Evolutionary conservation across 1,140 invertebrate species (phyloP).

Genomic region (Drosophila pseudoananassae): DNA sequence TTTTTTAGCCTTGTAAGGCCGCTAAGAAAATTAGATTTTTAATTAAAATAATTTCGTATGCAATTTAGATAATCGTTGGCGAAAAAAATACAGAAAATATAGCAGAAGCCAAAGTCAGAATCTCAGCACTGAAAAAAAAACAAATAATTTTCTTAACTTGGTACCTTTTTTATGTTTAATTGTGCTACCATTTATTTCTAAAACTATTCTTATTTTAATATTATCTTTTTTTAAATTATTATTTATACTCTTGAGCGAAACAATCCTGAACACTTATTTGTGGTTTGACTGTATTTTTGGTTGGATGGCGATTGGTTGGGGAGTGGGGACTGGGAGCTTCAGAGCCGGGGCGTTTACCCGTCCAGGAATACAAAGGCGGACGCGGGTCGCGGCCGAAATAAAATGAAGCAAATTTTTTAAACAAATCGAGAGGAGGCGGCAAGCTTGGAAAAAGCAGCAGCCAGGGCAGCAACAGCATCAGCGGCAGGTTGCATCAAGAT

Average conservation of each 20-base stretch:
- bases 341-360: conserved; percentile 65
- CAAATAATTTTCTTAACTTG: not conserved
- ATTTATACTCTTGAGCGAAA: not conserved
- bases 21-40: conserved; percentile 83
- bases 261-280: not conserved
- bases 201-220: not conserved
- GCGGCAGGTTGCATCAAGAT: conserved; percentile 68
- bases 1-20: conserved; percentile 12
- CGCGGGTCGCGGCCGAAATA: conserved; percentile 67
- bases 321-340: conserved; percentile 1
- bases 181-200: not conserved
- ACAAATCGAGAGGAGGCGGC: conserved; percentile 62
- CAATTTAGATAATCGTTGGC: conserved; percentile 84
- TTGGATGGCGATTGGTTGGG: conserved; percentile 24
- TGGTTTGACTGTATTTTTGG: conserved; percentile 69
- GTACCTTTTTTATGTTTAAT: too few species aligned
- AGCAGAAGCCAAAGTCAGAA: conserved; percentile 36
- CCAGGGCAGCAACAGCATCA: conserved; percentile 20
- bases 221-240: not conserved
- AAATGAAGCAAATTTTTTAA: conserved; percentile 83
- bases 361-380: conserved; percentile 60
- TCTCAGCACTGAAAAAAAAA: conserved; percentile 1
- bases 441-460: conserved; percentile 20
- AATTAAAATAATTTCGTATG: conserved; percentile 84
- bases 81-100: conserved; percentile 43